Percentiles rank a stretch among this genome's conserved stretches.
Evolutionary conservation across 1,140 invertebrate genomes (phyloP).

Genomic region (Riptortus pedestris): DNA sequence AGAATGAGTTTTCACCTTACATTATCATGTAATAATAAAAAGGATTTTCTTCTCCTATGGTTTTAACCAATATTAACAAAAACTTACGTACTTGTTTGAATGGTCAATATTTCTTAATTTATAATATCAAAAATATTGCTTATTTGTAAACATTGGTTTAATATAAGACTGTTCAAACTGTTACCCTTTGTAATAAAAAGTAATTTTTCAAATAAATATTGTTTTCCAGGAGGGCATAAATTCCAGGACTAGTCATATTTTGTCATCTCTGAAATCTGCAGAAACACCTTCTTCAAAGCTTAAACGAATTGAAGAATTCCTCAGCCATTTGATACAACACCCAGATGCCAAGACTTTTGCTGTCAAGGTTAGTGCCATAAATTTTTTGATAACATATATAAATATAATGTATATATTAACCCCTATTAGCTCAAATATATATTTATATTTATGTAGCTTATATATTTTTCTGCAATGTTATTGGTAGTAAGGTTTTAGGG

Average conservation of each 20-base stretch:
- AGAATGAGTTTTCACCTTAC: no score
- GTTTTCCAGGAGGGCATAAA: slow-evolving; percentile 40
- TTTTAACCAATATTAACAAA: no score
- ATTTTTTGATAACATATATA: not conserved
- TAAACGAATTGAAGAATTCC: slow-evolving; percentile 52
- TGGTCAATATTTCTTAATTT: not conserved
- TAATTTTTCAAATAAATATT: no score
- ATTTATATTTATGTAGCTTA: not conserved
- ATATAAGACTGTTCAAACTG: not conserved
- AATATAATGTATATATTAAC: not conserved
- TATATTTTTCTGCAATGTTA: not conserved
- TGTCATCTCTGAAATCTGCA: slow-evolving; percentile 49
- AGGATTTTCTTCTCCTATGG: no score
- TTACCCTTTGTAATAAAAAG: not conserved
- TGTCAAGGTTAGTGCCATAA: slow-evolving; percentile 20
- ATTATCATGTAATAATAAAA: no score
- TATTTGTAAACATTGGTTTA: not conserved
- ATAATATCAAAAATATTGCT: not conserved
- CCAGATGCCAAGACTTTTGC: slow-evolving; percentile 42
- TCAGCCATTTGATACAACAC: slow-evolving; percentile 55
- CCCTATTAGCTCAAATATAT: not conserved
- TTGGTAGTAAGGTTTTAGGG: not conserved
- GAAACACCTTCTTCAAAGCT: slow-evolving; percentile 45
- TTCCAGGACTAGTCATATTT: slow-evolving; percentile 54
- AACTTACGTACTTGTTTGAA: no score